phyloP scores from a whole-genome alignment of 2,797 vertebrate genomes.

The Clarias platycephalus region DNA sequence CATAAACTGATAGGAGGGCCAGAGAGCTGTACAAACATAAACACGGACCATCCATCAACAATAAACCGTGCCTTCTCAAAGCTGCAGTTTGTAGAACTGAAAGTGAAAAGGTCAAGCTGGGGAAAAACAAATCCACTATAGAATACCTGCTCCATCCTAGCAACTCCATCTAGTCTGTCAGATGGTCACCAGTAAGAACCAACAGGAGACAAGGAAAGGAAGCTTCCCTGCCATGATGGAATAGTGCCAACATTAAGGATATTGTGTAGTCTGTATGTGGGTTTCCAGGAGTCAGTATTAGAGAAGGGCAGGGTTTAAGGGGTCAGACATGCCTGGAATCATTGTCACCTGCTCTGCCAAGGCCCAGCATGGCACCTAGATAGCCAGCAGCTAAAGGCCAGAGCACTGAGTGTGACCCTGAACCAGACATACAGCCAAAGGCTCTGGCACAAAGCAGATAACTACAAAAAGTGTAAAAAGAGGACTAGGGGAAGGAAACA shows the following conservation, averaged over 20 bases:
- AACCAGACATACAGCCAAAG: constrained; percentile 22
- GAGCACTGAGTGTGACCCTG: constrained; percentile 31
- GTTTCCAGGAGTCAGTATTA: constrained; percentile 19
- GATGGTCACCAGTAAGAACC: constrained; percentile 21
- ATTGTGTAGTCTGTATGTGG: constrained; percentile 25
- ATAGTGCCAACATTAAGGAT: neutral
- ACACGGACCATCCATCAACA: constrained; percentile 41
- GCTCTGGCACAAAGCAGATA: constrained; percentile 31
- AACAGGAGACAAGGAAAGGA: constrained; percentile 17
- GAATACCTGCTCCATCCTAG: constrained; percentile 37
- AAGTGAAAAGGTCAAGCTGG: constrained; percentile 40
- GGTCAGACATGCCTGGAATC: constrained; percentile 27
- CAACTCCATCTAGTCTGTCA: constrained; percentile 30
- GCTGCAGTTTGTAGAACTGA: constrained; percentile 35
- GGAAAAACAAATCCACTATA: constrained; percentile 18
- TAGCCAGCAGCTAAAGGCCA: constrained; percentile 35
- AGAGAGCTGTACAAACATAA: neutral
- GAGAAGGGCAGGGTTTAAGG: constrained; percentile 11
- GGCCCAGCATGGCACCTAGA: constrained; percentile 38
- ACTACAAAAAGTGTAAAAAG: constrained; percentile 4
- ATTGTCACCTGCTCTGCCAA: constrained; percentile 43
- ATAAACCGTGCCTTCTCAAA: constrained; percentile 13
- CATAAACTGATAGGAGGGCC: constrained; percentile 1
- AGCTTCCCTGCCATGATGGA: neutral
- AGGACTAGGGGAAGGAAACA: no score